Base-by-base conservation (phyloP, 2,888 invertebrate species). In the Meteorus colon region DNA sequence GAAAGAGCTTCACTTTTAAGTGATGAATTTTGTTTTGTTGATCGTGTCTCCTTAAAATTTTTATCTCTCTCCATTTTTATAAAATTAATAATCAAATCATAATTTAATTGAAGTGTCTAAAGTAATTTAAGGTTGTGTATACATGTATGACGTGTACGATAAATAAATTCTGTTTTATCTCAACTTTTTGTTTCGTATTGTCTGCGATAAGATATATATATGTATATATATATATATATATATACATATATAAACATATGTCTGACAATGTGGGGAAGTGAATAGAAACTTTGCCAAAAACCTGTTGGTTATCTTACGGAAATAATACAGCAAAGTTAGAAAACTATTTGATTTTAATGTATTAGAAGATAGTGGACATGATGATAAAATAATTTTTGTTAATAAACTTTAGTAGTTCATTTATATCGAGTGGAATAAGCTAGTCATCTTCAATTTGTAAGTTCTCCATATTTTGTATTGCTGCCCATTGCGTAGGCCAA, bases 1-100 rank as follows among this genome's bases (percentile, higher is more conserved):
- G 90, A 86, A 37, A 89, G 89, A 90, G 90, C 87, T 81, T 88
- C 85, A 74, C 86, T 83, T 76, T 82, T 73, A 66, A 78, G 77
- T 70, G 77, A 75, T 75, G 83, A 79, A 77, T 83, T 84, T 14
- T 76, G 66, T 75, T 66, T 73, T 76, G 78, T 82, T 12, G 70
- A 62, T 41, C 82, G 8, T 14, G 4, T 3, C 19, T 6, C 59
- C 8, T 24, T 12, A 16, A 62, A 81, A 51, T 76, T 68, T 68
- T 77, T 84, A 14, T 85, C 82, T 72, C 80, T 73, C 5, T 79
- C 78, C 45, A 71, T 83, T 37, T 82, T 81, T 85, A 86, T 86
- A 37, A 73, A 78, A 48, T 24, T 73, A 19, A 59, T 24, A 6
- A 48, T 48, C 5, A 48, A 48, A n/a, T 48, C 48, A 48, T 48